Percentiles rank a stretch among this genome's conserved stretches.
Evolutionary conservation across 2,797 vertebrate genomes (phyloP).

Genomic region (Adrianichthys oophorus): DNA sequence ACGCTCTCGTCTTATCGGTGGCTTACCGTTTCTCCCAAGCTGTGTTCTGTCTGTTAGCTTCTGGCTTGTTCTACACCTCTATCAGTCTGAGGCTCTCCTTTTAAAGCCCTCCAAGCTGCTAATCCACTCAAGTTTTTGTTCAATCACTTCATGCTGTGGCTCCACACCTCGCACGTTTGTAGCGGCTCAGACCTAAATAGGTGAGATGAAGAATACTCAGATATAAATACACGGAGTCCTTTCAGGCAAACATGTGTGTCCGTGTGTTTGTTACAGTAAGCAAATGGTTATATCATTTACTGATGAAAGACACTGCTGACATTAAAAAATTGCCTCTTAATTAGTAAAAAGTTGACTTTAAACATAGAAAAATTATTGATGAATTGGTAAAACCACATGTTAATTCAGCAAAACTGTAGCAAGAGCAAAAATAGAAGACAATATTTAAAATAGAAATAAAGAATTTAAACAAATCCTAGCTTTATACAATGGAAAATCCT

Average conservation of each 20-base stretch:
- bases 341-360: too few species aligned
- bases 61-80: conserved; percentile 12
- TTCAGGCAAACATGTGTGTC: conserved; percentile 4
- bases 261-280: conserved; percentile 6
- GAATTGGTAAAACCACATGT: too few species aligned
- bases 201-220: conserved; percentile 14
- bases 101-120: conserved; percentile 44
- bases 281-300: background rate
- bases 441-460: too few species aligned
- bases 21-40: conserved; percentile 16
- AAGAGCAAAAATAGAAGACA: too few species aligned
- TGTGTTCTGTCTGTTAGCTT: conserved; percentile 16
- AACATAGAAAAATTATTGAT: too few species aligned
- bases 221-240: conserved; percentile 28
- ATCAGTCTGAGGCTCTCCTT: conserved; percentile 21
- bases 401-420: too few species aligned
- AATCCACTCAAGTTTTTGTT: conserved; percentile 35
- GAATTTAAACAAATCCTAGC: too few species aligned
- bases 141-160: conserved; percentile 14
- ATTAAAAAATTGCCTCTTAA: too few species aligned
- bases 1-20: too few species aligned
- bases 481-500: too few species aligned
- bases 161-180: conserved; percentile 23
- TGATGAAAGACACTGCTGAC: too few species aligned
- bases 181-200: conserved; percentile 49